These are phyloP conservation scores for Paratilapia polleni DNA, from an alignment of 2,113 vertebrate species.

Conservation along the genomic window DNA sequence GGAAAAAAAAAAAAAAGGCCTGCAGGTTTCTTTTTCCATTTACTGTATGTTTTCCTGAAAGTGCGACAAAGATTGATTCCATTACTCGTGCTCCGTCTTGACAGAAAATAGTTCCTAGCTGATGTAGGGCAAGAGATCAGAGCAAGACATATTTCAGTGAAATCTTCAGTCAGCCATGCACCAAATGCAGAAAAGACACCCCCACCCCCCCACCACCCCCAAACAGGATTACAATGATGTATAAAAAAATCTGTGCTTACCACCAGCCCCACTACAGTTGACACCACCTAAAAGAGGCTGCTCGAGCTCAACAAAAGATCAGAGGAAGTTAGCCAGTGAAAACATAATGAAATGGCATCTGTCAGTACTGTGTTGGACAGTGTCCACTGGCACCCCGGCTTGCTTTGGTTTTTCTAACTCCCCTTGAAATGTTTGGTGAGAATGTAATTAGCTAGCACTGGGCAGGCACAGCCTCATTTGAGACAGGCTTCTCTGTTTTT, in stretches of 20 bases:
- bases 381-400: conserved; percentile 45
- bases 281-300: conserved; percentile 29
- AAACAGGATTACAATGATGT: conserved; percentile 35
- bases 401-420: conserved; percentile 50
- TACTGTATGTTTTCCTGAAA: background rate
- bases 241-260: conserved; percentile 15
- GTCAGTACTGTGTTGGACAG: conserved; percentile 32
- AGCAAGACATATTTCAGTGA: conserved; percentile 10
- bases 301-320: conserved; percentile 43
- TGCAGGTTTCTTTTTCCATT: conserved; percentile 9
- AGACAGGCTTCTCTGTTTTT: conserved; percentile 52
- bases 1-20: background rate
- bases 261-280: conserved; percentile 17
- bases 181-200: conserved; percentile 17
- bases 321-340: conserved; percentile 42
- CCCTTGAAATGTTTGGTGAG: conserved; percentile 66
- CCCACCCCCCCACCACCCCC: background rate
- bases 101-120: conserved; percentile 7
- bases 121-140: conserved; percentile 25
- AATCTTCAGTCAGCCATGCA: conserved; percentile 22
- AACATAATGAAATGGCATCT: conserved; percentile 52
- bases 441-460: conserved; percentile 72
- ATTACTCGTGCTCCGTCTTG: conserved; percentile 5
- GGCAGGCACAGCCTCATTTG: conserved; percentile 58
- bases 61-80: conserved; percentile 14